Base-by-base conservation (phyloP, 2,113 vertebrate genomes). In the Aldabrachelys gigantea region DNA sequence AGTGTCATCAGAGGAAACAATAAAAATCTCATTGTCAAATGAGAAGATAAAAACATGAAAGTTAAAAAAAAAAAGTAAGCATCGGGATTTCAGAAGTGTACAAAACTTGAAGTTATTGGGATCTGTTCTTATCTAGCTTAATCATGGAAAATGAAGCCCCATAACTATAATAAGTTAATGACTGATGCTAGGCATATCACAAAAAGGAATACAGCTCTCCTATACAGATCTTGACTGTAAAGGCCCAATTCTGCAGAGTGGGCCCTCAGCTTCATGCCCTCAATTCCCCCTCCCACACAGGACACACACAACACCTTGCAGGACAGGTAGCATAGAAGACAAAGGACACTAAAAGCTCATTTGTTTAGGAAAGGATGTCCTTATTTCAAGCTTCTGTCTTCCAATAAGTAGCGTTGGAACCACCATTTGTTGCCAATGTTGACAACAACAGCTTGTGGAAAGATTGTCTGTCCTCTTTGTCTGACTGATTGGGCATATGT, bases 281-380 rank as follows among this genome's bases (percentile, higher is more conserved):
- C 41, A 52, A 27, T 4, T 52, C 87, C n/a, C 11, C 79, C 47
- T 65, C 2, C 24, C 44, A 82, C 47, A 50, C 27, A 59, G 11
- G 57, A 25, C 57, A 14, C 16, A 11, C 11, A 22, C 65, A 72
- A 72, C 9, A 38, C n/a, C 65, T n/a, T 72, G 19, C 19, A 72
- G 65, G 17, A 38, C 3, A 38, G 17, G 65, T 69, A 5, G 21
- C 35, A 4, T 19, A 94, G 54, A 82, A 93, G n/a, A 31, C 65
- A 76, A 35, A 59, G 57, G 21, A 10, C 19, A 69, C 53, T 6
- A 9, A 41, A 84, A 44, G 31, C n/a, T 87, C 54, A 57, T 90
- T 53, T 75, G 3, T 31, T 84, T 78, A 0, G 0, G 6, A 54
- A 54, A 25, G 12, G 1, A 8, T 25, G 75, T 38, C n/a, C 11